Percentiles rank a stretch among this genome's conserved stretches.
phyloP scores from a whole-genome alignment of 2,888 invertebrate species.

The Aspidiotus rigidus region DNA sequence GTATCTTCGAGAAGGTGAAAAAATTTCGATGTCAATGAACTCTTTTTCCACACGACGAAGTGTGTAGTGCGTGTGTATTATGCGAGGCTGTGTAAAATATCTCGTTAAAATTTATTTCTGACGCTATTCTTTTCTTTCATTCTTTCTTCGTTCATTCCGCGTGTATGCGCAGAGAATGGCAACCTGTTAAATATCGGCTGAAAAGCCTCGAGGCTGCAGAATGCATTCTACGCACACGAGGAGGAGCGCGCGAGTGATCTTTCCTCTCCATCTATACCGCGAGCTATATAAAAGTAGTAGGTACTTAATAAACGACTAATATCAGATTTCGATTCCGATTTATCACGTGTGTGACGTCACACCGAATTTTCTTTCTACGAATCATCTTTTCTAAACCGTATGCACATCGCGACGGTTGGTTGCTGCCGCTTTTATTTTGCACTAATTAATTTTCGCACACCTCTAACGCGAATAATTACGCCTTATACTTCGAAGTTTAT shows the following conservation, averaged over 20 bases:
- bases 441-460: too few species aligned
- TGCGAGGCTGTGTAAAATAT: neutral
- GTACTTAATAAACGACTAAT: constrained; percentile 1
- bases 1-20: neutral
- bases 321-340: neutral
- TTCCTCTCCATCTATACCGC: too few species aligned
- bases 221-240: neutral
- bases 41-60: neutral
- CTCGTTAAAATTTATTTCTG: constrained; percentile 1
- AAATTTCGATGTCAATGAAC: neutral
- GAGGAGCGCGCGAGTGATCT: too few species aligned
- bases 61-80: too few species aligned
- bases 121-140: constrained; percentile 7
- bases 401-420: too few species aligned
- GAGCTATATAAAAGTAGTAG: neutral
- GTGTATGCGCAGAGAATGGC: too few species aligned
- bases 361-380: too few species aligned
- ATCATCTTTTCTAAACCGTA: too few species aligned
- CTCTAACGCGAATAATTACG: too few species aligned
- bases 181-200: neutral
- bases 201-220: neutral
- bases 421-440: too few species aligned
- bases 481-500: too few species aligned
- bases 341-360: too few species aligned
- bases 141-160: neutral